phyloP scores from a whole-genome alignment of 2,113 vertebrate genomes.

The Brachirus orientalis region DNA sequence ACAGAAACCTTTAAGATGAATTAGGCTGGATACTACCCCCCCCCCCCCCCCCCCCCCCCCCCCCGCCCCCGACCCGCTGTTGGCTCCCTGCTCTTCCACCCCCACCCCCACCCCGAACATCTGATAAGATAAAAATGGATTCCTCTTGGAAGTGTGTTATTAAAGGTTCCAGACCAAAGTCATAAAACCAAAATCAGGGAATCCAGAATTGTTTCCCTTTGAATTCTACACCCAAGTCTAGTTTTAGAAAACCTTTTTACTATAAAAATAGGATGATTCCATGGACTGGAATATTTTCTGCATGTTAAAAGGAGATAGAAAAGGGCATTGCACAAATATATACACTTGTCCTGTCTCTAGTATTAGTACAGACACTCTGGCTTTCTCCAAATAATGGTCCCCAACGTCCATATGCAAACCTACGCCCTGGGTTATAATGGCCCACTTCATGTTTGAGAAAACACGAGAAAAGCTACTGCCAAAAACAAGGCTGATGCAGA shows the following conservation, averaged over 20 bases:
- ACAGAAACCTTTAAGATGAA: neutral
- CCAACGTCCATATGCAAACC: too few relatives aligned
- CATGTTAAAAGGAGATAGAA: too few relatives aligned
- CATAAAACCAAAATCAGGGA: neutral
- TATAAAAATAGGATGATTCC: neutral
- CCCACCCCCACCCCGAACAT: neutral
- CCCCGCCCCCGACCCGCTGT: too few relatives aligned
- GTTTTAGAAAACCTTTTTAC: neutral
- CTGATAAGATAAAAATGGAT: slow-evolving; percentile 17
- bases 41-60: neutral
- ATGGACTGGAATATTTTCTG: neutral
- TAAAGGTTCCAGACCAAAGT: slow-evolving; percentile 29
- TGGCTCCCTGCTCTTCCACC: neutral
- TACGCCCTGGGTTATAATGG: too few relatives aligned
- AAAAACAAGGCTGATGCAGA: too few relatives aligned
- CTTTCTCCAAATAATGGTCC: too few relatives aligned
- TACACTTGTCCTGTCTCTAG: too few relatives aligned
- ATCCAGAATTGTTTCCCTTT: neutral
- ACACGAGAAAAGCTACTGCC: too few relatives aligned
- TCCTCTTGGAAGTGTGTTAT: neutral
- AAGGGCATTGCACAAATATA: too few relatives aligned
- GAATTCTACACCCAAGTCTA: neutral
- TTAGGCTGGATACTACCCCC: neutral
- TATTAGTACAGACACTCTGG: too few relatives aligned
- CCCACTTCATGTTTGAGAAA: too few relatives aligned